A percentile compares a stretch with the other conserved stretches of the same genome.
Evolutionary conservation across 2,888 invertebrate species (phyloP).

Genomic region (Parasteatoda lunata): DNA sequence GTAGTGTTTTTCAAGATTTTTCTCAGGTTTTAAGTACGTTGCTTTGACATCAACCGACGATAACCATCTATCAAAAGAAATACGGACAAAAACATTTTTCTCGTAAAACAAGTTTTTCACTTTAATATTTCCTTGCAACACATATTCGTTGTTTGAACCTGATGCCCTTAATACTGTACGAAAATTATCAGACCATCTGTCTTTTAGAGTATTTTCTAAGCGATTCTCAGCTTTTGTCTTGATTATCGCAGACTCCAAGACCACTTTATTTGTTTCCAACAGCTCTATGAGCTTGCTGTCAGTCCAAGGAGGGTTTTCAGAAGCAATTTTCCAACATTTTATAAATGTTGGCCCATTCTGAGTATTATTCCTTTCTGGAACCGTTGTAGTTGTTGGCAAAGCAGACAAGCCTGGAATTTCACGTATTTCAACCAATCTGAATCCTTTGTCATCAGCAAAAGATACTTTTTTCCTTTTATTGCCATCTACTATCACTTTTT

Average conservation of each 20-base stretch:
- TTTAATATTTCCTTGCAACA: slow-evolving; percentile 36
- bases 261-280: slow-evolving; percentile 21
- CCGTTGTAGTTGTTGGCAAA: slow-evolving; percentile 32
- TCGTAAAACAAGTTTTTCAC: slow-evolving; percentile 48
- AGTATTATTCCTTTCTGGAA: slow-evolving; percentile 1
- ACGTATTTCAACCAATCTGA: slow-evolving; percentile 45
- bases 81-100: slow-evolving; percentile 53
- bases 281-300: slow-evolving; percentile 16
- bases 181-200: slow-evolving; percentile 30
- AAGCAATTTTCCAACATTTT: slow-evolving; percentile 43
- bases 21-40: slow-evolving; percentile 8
- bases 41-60: slow-evolving; percentile 35
- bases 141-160: neutral
- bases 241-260: slow-evolving; percentile 29
- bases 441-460: slow-evolving; percentile 59
- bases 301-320: slow-evolving; percentile 32
- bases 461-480: slow-evolving; percentile 47
- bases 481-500: neutral
- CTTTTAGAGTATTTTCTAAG: slow-evolving; percentile 35
- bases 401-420: slow-evolving; percentile 35
- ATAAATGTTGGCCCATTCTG: neutral
- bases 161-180: slow-evolving; percentile 31
- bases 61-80: slow-evolving; percentile 61
- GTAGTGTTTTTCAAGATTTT: neutral
- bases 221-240: neutral